Base-by-base conservation (phyloP, 2,797 vertebrate genomes). In the Momotus momota region DNA sequence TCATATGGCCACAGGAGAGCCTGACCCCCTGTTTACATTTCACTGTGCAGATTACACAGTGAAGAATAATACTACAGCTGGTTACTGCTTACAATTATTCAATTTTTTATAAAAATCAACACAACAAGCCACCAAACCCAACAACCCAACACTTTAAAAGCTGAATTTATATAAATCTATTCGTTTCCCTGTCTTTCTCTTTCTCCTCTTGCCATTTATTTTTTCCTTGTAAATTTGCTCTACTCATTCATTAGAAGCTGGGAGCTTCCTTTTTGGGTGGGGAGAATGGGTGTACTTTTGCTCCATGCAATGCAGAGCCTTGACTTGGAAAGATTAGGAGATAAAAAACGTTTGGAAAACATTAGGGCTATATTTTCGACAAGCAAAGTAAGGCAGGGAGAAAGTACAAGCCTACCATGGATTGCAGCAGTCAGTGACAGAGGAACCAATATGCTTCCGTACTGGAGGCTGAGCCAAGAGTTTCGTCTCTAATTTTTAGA, bases 41-140 rank as follows among this genome's bases (percentile, higher is more conserved):
- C 83, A 82, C 85, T 80, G 93, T 95, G 92, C 94, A 93, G 86
- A 97, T 95, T 86, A 82, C 73, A 95, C 86, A 95, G 91, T 31
- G 83, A 93, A 95, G 86, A 77, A 64, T 83, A 91, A 90, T 65
- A 83, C 72, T 93, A 69, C 33, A 90, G 86, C 79, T 81, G 65
- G 84, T 94, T 86, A 58, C 79, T 65, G 86, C 81, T 93, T 58
- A 64, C 49, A 94, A 81, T 92, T 95, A 96, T 91, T 95, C 93
- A 86, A 91, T 88, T 93, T 46, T 23, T 17, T 91, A 96, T 80
- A 92, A 95, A 83, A 19, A 19, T 10, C 29, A 54, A 54, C 18
- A 31, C 52, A 52, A 27, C 51, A 54, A 54, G 35, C 35, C 35
- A 35, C 52, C 23, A 51, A 72, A 72, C 14, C n/a, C 58, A 72